Conservation (phyloP, 2,888 invertebrate species). For the Idaea aversata region DNA sequence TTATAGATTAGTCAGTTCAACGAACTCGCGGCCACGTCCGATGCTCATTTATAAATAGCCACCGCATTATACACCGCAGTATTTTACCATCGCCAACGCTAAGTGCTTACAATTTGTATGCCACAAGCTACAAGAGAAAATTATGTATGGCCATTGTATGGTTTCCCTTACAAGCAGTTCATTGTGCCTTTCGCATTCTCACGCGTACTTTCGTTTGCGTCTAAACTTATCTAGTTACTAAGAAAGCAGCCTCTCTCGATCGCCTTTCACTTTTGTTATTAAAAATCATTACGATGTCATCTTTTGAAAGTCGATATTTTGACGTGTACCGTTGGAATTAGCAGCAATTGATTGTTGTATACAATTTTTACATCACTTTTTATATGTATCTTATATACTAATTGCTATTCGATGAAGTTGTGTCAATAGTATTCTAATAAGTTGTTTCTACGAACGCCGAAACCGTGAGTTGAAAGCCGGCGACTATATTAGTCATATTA, state of each 20-base stretch:
- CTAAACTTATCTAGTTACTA: constrained; percentile 69
- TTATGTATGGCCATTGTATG: constrained; percentile 30
- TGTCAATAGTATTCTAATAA: constrained; percentile 29
- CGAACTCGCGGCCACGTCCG: constrained; percentile 52
- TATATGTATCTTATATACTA: neutral
- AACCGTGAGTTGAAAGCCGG: constrained; percentile 58
- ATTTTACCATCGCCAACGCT: constrained; percentile 26
- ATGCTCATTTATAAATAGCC: constrained; percentile 64
- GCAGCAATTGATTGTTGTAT: constrained; percentile 7
- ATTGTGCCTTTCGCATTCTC: constrained; percentile 55
- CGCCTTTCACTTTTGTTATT: constrained; percentile 75
- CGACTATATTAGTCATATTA: constrained; percentile 67
- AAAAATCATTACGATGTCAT: constrained; percentile 63
- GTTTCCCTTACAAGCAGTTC: constrained; percentile 56
- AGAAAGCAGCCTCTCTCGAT: constrained; percentile 61
- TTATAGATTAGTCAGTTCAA: constrained; percentile 56
- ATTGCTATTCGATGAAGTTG: neutral
- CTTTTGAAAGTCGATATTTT: constrained; percentile 52
- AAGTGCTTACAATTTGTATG: constrained; percentile 30
- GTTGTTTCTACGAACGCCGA: constrained; percentile 42
- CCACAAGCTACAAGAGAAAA: constrained; percentile 24
- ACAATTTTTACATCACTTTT: neutral
- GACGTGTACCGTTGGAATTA: constrained; percentile 28
- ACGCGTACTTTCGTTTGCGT: constrained; percentile 67
- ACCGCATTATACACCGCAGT: constrained; percentile 47